Evolutionary conservation across 2,113 vertebrate species (phyloP), one percentile per base, ranked within the genome.

Genomic region (Bostrychus sinensis): DNA sequence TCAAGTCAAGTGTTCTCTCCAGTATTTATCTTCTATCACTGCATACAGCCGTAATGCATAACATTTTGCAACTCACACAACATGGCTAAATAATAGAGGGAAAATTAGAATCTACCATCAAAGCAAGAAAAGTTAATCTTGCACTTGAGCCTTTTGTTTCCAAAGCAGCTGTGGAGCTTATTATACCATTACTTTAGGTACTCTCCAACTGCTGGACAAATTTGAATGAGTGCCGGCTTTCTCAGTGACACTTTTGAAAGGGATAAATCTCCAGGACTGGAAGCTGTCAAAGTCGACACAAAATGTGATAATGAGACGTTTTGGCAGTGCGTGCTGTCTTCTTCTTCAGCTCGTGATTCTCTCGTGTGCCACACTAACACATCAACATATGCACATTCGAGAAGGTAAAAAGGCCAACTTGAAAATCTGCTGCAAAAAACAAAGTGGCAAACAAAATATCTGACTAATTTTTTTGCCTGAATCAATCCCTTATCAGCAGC

Each of bases 261-360:
- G 50, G 55, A 79, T 75, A 76, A 68, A 77, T 85, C 76, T 87
- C 6, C 4, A 20, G 75, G 68, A 77, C 56, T 76, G 70, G 74
- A 66, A 82, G 69, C 75, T 79, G 74, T 85, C 82, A 85, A 72
- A 66, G 63, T 65, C 34, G 17, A 73, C 56, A 57, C 57, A 26
- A 68, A 88, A 77, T 45, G 51, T 82, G 77, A 82, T 82, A 75
- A 85, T 75, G 79, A 73, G 62, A 25, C 23, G 32, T 75, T 84
- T 81, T 68, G 46, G 57, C 57, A 63, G 65, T 0, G n/a, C 4
- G 23, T 54, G 1, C 7, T 0, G 1, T 48, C 70, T 72, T 55
- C 45, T 71, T 50, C 68, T 63, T 73, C 60, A 51, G 62, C 59
- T 42, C 80, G 70, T 58, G 64, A 66, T 78, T 60, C 57, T 53